Evolutionary conservation across 2,888 invertebrate genomes (phyloP).

Genomic region (Xanthia icteritia): DNA sequence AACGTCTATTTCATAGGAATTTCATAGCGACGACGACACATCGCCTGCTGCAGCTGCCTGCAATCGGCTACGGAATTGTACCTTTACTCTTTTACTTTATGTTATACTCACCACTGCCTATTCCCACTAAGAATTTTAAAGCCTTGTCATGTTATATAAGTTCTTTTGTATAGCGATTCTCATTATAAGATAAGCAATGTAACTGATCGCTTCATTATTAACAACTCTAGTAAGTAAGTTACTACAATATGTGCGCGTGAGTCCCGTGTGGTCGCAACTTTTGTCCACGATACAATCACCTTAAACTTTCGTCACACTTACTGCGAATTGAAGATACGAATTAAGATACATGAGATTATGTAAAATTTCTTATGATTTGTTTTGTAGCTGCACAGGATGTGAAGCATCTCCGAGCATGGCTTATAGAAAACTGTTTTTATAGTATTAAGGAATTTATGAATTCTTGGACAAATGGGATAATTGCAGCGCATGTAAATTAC

Average conservation of each 20-base stretch:
- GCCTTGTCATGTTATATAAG: slow-evolving; percentile 29
- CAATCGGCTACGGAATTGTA: too few species aligned
- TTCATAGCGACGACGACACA: too few species aligned
- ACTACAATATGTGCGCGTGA: slow-evolving; percentile 42
- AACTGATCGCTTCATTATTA: slow-evolving; percentile 59
- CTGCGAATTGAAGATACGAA: slow-evolving; percentile 18
- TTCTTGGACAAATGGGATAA: too few species aligned
- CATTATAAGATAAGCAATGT: slow-evolving; percentile 44
- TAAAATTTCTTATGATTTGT: not conserved
- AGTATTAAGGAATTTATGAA: too few species aligned
- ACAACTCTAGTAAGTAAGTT: slow-evolving; percentile 13
- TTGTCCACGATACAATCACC: slow-evolving; percentile 43
- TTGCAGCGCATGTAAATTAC: too few species aligned
- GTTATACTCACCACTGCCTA: not conserved
- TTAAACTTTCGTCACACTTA: slow-evolving; percentile 30
- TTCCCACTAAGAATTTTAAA: slow-evolving; percentile 4
- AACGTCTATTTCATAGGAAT: too few species aligned
- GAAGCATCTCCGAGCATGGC: too few species aligned
- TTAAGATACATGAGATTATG: not conserved
- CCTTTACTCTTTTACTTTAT: not conserved
- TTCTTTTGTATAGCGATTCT: slow-evolving; percentile 27
- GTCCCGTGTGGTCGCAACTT: slow-evolving; percentile 53
- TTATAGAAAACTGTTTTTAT: too few species aligned
- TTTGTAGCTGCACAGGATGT: not conserved
- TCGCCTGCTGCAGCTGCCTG: too few species aligned